Base-by-base conservation (phyloP, 2,888 invertebrate species). In the Morpho deidamia region DNA sequence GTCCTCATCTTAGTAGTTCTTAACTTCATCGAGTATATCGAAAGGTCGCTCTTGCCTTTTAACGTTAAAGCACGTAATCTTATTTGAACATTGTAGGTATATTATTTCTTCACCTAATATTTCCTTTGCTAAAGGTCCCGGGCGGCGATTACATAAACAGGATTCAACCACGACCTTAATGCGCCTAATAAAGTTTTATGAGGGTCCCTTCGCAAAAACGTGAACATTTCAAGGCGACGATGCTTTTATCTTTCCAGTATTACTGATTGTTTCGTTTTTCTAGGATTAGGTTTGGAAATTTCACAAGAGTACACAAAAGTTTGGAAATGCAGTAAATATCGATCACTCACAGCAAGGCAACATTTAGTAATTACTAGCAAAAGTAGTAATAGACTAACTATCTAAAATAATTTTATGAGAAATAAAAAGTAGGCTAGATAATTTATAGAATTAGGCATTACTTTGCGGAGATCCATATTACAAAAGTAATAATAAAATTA, bases 121-220 rank as follows among this genome's bases (percentile, higher is more conserved):
- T 87, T 87, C 85, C 80, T 78, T 75, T 78, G 78, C 69, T 81
- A 83, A 83, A 86, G 86, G 85, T 86, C 83, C 81, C 87, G 74
- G 74, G 76, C 79, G 85, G 81, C 85, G 87, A 88, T 89, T 89
- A 89, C 88, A 88, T 87, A 88, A 87, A 88, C 87, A 88, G 86
- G 87, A 87, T 86, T 85, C 87, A 86, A 87, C 87, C 84, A 81
- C 84, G 86, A 86, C 86, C 88, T 84, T 88, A 87, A 88, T 87
- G 84, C 81, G 83, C 74, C 84, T 88, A 88, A 88, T 88, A 88
- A 88, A 88, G 86, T 87, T 88, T 88, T 87, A 88, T 83, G 88
- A 86, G 72, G 76, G 82, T 82, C 85, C 87, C 88, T 86, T 81
- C 81, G 83, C 79, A 77, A 82, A 82, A 86, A 85, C 86, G 83